Evolutionary conservation across 2,113 vertebrate genomes (phyloP), one percentile per base, ranked within the genome.

Genomic region (Speoplatyrhinus poulsoni): DNA sequence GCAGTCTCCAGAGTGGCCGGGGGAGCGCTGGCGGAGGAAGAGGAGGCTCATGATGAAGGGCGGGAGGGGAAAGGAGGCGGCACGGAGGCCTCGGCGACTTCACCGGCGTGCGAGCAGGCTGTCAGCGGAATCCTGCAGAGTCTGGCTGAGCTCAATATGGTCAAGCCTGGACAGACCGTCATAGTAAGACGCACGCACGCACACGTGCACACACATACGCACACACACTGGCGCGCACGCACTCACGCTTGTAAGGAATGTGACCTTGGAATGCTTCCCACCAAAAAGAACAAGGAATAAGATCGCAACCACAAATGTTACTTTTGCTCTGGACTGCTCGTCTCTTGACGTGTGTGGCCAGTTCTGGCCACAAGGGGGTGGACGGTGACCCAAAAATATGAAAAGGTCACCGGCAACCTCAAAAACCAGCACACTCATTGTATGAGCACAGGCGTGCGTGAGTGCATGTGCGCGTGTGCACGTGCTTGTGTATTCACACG

Each of bases 41-140:
- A 50, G 0, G 90, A 90, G 0, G 80, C 81, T 5, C 3, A 73
- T 56, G 85, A 84, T 59, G 77, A 67, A 0, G n/a, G 67, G 75
- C 0, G 85, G 86, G 65, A 85, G 53, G 64, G 6, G 0, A 67
- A 69, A 0, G 83, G 73, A 16, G 60, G 69, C 59, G 88, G 71
- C 60, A 79, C 70, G 0, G 81, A 81, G n/a, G 41, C 81, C 3
- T 70, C 86, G 0, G 67, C 83, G 9, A 80, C 83, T 3, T 61
- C 87, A 8, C 79, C 89, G 0, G 69, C 88, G 65, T 85, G 89
- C 0, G 93, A 95, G 73, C 93, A 91, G 48, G 90, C 90, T 10
- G 76, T 92, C n/a, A 82, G 81, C 4, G 94, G 95, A 46, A 90
- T 94, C 50, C 87, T 93, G 3, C 72, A 90, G 65, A 92, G 93